Conservation (phyloP, 2,797 vertebrate genomes). For the Eidolon dupreanum region DNA sequence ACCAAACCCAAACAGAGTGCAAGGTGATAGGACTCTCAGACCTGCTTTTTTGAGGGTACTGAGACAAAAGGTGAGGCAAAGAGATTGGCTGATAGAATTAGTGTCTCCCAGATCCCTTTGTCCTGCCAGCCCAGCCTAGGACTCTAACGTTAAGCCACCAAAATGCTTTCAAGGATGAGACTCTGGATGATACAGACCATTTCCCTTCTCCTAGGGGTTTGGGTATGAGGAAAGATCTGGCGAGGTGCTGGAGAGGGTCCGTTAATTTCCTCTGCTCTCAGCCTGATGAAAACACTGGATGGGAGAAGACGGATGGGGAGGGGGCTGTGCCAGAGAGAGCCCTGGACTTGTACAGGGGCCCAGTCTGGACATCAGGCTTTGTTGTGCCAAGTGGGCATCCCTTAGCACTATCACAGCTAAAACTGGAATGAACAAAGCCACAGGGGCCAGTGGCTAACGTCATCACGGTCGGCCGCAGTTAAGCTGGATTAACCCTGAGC, state of each 20-base stretch:
- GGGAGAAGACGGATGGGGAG: neutral
- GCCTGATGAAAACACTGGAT: neutral
- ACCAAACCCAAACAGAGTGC: neutral
- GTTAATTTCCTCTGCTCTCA: neutral
- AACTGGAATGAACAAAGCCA: neutral
- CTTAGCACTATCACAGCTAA: rapidly evolving
- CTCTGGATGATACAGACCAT: neutral
- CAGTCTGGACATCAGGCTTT: neutral
- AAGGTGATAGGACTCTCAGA: neutral
- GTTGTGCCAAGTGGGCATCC: neutral
- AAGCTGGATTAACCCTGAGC: neutral
- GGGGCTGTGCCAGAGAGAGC: neutral
- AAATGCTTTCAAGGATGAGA: neutral
- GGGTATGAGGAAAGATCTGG: neutral
- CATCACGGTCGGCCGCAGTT: neutral
- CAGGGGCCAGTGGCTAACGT: no score
- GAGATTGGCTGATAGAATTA: neutral
- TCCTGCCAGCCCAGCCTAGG: neutral
- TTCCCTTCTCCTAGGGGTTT: neutral
- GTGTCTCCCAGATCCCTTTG: neutral
- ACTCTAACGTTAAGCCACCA: neutral
- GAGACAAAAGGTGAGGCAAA: neutral
- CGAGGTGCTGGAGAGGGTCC: neutral
- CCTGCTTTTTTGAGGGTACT: neutral
- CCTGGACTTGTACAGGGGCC: neutral